Conservation (phyloP, 1,140 invertebrate genomes). For the Globodera ellingtonae region DNA sequence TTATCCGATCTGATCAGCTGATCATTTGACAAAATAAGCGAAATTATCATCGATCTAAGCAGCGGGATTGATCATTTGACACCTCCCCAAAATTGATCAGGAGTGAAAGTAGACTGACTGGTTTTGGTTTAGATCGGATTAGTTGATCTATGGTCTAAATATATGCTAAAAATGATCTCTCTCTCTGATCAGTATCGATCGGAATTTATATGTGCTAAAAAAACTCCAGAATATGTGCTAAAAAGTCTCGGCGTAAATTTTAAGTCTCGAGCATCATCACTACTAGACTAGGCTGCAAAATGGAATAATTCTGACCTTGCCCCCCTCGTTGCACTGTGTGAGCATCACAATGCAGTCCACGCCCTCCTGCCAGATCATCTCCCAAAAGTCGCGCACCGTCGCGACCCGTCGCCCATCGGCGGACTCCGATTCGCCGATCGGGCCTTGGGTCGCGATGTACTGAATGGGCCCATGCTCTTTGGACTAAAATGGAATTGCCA, state of each 20-base stretch:
- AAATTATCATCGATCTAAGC: too few species aligned
- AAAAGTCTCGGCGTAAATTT: too few species aligned
- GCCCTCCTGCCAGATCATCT: conserved; percentile 67
- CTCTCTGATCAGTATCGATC: too few species aligned
- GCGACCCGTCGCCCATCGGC: conserved; percentile 34
- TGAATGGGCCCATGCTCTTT: conserved; percentile 15
- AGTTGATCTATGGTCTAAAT: too few species aligned
- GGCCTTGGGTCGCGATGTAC: conserved; percentile 54
- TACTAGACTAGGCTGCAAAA: neutral
- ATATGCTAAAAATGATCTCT: too few species aligned
- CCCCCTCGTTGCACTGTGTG: conserved; percentile 66
- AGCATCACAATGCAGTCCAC: conserved; percentile 67
- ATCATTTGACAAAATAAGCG: neutral
- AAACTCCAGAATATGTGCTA: too few species aligned
- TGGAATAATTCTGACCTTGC: conserved; percentile 49
- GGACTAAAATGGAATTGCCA: neutral
- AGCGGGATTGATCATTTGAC: neutral
- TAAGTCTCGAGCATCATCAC: too few species aligned
- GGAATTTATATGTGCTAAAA: too few species aligned
- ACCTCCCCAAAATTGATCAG: too few species aligned
- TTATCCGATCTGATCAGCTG: neutral
- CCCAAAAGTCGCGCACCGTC: conserved; percentile 65
- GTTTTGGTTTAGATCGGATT: too few species aligned
- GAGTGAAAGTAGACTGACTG: too few species aligned
- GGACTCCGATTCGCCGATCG: conserved; percentile 39